These are phyloP conservation scores for Paramormyrops kingsleyae DNA, from an alignment of 2,113 vertebrate species.

Conservation along the genomic window DNA sequence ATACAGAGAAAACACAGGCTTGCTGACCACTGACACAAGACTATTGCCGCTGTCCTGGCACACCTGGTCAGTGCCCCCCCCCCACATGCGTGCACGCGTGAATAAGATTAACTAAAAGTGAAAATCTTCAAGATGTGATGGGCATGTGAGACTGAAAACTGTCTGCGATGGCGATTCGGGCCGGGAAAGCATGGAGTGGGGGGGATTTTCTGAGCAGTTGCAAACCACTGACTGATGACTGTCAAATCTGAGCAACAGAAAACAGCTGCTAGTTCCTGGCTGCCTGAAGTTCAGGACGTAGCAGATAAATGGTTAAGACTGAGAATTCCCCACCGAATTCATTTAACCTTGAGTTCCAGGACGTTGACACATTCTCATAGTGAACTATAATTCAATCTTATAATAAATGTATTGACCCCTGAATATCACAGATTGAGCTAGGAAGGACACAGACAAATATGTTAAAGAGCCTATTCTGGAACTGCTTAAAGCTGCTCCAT, in stretches of 20 bases:
- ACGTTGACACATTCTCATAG: conserved; percentile 43
- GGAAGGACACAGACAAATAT: conserved; percentile 7
- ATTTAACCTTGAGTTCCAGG: conserved; percentile 37
- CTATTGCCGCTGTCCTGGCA: not conserved
- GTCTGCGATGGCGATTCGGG: not conserved
- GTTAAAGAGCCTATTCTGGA: not conserved
- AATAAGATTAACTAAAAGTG: conserved; percentile 33
- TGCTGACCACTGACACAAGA: not conserved
- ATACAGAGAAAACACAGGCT: not conserved
- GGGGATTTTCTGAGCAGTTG: not conserved
- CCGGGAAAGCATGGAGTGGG: not conserved
- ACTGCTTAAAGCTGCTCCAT: not conserved
- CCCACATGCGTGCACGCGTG: not conserved
- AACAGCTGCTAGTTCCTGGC: not conserved
- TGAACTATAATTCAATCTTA: conserved; percentile 31
- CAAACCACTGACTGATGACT: not conserved
- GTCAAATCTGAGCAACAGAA: not conserved
- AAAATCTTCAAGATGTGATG: conserved; percentile 23
- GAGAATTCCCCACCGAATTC: conserved; percentile 30
- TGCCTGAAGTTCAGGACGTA: not conserved
- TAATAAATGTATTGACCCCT: conserved; percentile 38
- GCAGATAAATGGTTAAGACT: conserved; percentile 9
- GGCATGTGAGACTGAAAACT: not conserved
- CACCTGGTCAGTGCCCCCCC: not conserved
- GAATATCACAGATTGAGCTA: conserved; percentile 33